Percentiles rank a stretch among this genome's conserved stretches.
Conservation (phyloP, 2,113 vertebrate genomes). For the Vidua chalybeata region DNA sequence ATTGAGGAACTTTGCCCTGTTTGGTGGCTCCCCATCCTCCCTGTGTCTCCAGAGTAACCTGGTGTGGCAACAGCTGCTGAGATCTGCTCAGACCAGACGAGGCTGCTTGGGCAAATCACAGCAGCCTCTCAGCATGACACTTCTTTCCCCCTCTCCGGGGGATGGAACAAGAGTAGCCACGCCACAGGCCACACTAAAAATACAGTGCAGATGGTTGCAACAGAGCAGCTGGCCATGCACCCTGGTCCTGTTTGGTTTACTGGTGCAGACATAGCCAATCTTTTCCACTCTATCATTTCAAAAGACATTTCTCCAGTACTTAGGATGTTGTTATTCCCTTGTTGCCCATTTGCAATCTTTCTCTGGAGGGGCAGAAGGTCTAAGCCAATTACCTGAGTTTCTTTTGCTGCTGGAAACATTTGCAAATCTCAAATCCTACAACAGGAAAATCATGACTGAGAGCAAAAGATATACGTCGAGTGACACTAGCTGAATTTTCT, state of each 20-base stretch:
- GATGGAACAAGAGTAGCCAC: neutral
- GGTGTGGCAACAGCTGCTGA: neutral
- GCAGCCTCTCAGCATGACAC: neutral
- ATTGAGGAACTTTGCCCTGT: neutral
- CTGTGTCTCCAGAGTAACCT: neutral
- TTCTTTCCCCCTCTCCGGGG: neutral
- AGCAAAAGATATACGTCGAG: neutral
- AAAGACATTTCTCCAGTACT: neutral
- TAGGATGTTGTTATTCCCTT: neutral
- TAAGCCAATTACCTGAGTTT: neutral
- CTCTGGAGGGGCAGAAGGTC: neutral
- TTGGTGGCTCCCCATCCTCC: neutral
- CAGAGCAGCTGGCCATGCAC: neutral
- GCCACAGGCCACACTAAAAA: neutral
- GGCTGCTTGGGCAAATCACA: accelerated
- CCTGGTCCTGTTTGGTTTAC: neutral
- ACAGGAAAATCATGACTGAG: neutral
- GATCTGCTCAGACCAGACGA: neutral
- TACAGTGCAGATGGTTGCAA: neutral
- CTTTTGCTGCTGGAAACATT: neutral
- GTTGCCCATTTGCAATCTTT: neutral
- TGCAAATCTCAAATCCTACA: neutral
- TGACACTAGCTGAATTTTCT: neutral
- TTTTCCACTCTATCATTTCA: neutral
- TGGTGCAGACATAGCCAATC: neutral